These are phyloP conservation scores for Pollimyrus isidori DNA, from an alignment of 2,113 vertebrate genomes.

Conservation along the genomic window DNA sequence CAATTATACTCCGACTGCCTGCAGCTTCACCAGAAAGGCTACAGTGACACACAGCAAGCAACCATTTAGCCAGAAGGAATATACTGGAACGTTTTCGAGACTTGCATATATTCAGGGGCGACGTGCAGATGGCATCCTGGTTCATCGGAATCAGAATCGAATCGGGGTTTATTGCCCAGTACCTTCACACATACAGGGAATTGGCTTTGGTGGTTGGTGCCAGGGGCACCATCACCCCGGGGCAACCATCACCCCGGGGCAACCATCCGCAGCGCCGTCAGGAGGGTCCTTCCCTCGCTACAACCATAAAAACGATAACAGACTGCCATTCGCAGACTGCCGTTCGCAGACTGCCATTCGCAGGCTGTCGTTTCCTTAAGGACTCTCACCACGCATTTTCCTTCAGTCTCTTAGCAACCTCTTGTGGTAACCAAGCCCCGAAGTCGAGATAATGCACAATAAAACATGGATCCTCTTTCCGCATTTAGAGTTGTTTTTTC, in stretches of 20 bases:
- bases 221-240: too few species aligned
- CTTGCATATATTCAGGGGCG: neutral
- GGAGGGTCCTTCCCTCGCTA: neutral
- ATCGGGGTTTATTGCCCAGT: too few species aligned
- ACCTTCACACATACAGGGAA: too few species aligned
- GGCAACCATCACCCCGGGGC: too few species aligned
- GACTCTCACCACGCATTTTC: neutral
- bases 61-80: neutral
- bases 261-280: too few species aligned
- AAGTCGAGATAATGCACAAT: neutral
- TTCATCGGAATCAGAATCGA: neutral
- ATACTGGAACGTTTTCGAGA: neutral
- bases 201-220: too few species aligned
- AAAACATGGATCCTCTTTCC: neutral
- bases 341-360: neutral
- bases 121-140: neutral
- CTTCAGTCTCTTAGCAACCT: conserved; percentile 22
- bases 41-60: neutral
- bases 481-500: neutral
- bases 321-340: neutral
- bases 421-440: conserved; percentile 12
- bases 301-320: neutral
- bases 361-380: neutral
- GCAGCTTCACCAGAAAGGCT: neutral
- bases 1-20: neutral